phyloP scores from a whole-genome alignment of 2,888 invertebrate genomes.

The Ormyrus pomaceus region DNA sequence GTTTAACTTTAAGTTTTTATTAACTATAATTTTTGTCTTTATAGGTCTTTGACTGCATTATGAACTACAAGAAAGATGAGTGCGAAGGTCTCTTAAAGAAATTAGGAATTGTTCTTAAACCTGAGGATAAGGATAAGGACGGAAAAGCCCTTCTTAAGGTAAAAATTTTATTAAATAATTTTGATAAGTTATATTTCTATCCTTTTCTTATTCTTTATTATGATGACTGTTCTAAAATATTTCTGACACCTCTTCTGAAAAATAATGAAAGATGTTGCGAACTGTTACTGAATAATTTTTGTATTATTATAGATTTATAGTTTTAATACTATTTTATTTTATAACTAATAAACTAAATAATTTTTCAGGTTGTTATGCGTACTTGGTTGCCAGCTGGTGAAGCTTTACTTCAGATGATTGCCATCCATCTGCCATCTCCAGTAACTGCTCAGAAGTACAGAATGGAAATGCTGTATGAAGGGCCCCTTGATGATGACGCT shows the following conservation, averaged over 20 bases:
- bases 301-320: constrained; percentile 2
- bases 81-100: constrained; percentile 91
- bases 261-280: constrained; percentile 65
- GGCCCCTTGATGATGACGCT: constrained; percentile 96
- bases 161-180: constrained; percentile 36
- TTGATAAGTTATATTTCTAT: neutral
- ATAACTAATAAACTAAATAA: neutral
- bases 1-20: neutral
- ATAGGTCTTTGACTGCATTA: constrained; percentile 86
- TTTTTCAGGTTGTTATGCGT: constrained; percentile 91
- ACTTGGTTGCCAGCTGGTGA: constrained; percentile 99
- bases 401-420: constrained; percentile 99
- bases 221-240: constrained; percentile 69
- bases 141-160: constrained; percentile 97
- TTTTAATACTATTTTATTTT: constrained; percentile 19
- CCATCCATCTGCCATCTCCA: constrained; percentile 99
- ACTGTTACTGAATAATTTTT: constrained; percentile 62
- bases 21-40: constrained; percentile 50
- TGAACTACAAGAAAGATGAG: constrained; percentile 97
- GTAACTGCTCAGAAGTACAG: constrained; percentile 99
- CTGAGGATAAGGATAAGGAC: constrained; percentile 97
- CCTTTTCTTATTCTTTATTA: constrained; percentile 19
- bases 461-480: constrained; percentile 99
- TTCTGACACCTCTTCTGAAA: constrained; percentile 75
- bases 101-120: constrained; percentile 92